Base-by-base conservation (phyloP, 2,888 invertebrate genomes). In the Thereva unica region DNA sequence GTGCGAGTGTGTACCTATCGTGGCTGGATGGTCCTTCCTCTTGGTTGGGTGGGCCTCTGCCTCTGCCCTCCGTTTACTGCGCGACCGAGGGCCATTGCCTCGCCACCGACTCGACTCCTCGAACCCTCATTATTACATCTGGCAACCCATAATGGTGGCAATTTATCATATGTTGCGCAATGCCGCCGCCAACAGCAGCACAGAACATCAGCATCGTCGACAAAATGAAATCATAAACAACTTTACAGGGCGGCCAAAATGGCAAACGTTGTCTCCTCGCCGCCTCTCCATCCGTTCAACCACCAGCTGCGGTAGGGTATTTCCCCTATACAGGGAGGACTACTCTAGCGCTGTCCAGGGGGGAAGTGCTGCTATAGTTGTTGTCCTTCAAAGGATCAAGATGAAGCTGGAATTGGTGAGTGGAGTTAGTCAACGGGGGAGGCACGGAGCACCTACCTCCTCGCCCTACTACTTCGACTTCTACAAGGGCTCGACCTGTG, bases 111-210 rank as follows among this genome's bases (percentile, higher is more conserved):
- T 59, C 59, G 45, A 59, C 59, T 59, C 49, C 59, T 59, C 49
- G 59, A 64, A 64, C 63, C 53, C 53, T 54, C 45, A 64, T 54
- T 64, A 54, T 64, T 64, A 53, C 64, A 54, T 64, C 64, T 54
- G 64, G 64, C 53, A 64, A 65, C 47, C 55, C 55, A 65, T 65
- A 65, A 65, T 65, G 55, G 38, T 55, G 8, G 65, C 49, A 65
- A 65, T 65, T 65, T 65, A 65, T 65, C 65, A 65, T 65, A 56
- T 56, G 55, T 55, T 52, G 47, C 63, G 63, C 63, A 63, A 50
- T 63, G 52, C 41, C 42, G n/a, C 41, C 41, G 23, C 40, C 41
- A 61, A 41, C 50, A 50, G 49, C 45, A 10, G 47, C 5, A 47
- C 9, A 47, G 10, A 47, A 47, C 5, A 10, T 5, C 9, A n/a